phyloP scores from a whole-genome alignment of 23 tunicate genomes.

The Oikopleura albicans region DNA sequence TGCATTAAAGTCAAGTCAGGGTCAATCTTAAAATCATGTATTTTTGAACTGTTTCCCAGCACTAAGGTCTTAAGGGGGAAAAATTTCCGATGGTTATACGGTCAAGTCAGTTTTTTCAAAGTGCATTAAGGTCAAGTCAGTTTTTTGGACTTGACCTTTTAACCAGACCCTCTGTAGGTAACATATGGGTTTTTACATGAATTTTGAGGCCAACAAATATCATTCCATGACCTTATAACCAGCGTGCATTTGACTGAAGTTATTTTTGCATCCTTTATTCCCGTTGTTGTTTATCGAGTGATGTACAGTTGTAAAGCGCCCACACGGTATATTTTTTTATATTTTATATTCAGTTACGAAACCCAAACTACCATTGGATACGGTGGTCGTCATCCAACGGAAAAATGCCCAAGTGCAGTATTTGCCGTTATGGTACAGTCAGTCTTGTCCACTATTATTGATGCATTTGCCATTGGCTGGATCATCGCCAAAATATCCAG shows the following conservation, averaged over 20 bases:
- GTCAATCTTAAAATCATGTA: not conserved
- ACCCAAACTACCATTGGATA: slow-evolving; percentile 35
- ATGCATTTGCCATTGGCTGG: slow-evolving; percentile 90
- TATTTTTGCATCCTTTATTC: too few species aligned
- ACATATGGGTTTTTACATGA: too few species aligned
- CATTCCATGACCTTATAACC: too few species aligned
- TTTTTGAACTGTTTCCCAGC: not conserved
- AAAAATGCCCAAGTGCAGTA: slow-evolving; percentile 45
- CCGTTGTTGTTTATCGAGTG: too few species aligned
- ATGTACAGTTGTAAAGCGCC: too few species aligned
- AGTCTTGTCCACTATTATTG: slow-evolving; percentile 69
- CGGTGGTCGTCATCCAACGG: slow-evolving; percentile 60
- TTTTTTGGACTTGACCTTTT: too few species aligned
- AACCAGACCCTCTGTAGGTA: too few species aligned
- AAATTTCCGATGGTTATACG: too few species aligned
- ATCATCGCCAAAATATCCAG: slow-evolving; percentile 92
- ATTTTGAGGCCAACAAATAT: too few species aligned
- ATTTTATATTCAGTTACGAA: not conserved
- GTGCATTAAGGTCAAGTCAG: too few species aligned
- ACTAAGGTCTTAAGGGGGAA: not conserved
- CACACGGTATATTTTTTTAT: not conserved
- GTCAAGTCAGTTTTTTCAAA: too few species aligned
- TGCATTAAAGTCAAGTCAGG: not conserved
- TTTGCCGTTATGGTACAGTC: slow-evolving; percentile 61
- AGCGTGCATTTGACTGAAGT: too few species aligned